Conservation (phyloP, 1,140 invertebrate genomes). For the Seison nebaliae region DNA sequence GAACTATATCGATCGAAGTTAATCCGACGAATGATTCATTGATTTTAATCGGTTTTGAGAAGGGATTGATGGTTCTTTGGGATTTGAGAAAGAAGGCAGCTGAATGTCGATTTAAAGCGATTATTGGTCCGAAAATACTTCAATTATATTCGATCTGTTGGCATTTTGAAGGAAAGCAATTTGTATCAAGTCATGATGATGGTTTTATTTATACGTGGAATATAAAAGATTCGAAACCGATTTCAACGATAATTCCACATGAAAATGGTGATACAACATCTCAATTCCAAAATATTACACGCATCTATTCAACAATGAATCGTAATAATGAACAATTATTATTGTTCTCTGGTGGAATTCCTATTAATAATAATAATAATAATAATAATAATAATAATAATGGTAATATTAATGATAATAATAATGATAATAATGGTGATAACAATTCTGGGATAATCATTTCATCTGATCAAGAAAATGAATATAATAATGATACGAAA, state of each 20-base stretch:
- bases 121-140: not conserved
- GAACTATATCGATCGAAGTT: conserved; percentile 73
- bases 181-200: conserved; percentile 79
- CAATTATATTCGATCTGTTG: conserved; percentile 41
- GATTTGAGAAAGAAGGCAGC: conserved; percentile 49
- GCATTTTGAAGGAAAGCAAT: conserved; percentile 90
- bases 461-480: not conserved
- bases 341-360: not conserved
- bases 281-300: not conserved
- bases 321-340: not conserved
- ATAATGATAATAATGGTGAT: not conserved
- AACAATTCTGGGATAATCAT: not conserved
- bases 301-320: not conserved
- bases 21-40: conserved; percentile 76
- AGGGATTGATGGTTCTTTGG: conserved; percentile 75
- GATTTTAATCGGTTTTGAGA: conserved; percentile 84
- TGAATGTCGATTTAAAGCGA: conserved; percentile 19
- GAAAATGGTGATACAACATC: conserved; percentile 34
- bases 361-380: conserved; percentile 3
- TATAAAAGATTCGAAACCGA: conserved; percentile 45
- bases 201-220: conserved; percentile 76
- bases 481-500: not conserved
- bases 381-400: not conserved
- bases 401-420: not conserved
- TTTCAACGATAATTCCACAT: conserved; percentile 57